These are phyloP conservation scores for Drosophila azteca DNA, from an alignment of 1,140 invertebrate species.

Conservation along the genomic window DNA sequence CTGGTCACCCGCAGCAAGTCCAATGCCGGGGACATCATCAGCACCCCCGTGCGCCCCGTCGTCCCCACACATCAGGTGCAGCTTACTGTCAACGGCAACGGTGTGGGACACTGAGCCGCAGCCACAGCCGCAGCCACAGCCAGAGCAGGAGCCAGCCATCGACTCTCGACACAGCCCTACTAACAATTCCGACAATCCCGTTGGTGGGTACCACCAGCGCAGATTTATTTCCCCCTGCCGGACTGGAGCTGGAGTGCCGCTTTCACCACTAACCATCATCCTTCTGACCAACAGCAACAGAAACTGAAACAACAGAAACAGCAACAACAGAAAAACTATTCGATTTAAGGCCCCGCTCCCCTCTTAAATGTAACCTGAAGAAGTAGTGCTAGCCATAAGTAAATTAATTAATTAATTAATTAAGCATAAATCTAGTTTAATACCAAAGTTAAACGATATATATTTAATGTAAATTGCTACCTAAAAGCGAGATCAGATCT, in stretches of 20 bases:
- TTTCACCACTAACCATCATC: constrained; percentile 20
- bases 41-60: constrained; percentile 83
- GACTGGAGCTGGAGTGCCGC: too few relatives aligned
- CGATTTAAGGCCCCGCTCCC: constrained; percentile 64
- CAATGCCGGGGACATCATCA: constrained; percentile 86
- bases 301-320: constrained; percentile 30
- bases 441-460: constrained; percentile 78
- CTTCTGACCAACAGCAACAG: constrained; percentile 13
- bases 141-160: constrained; percentile 16
- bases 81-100: constrained; percentile 45
- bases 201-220: too few relatives aligned
- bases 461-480: constrained; percentile 44
- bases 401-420: constrained; percentile 69
- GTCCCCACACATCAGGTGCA: constrained; percentile 27
- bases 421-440: constrained; percentile 82
- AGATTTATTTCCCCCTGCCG: too few relatives aligned
- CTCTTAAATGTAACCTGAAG: constrained; percentile 60
- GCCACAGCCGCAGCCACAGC: background rate
- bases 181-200: background rate
- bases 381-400: constrained; percentile 68
- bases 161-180: constrained; percentile 31
- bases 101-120: constrained; percentile 4
- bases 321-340: constrained; percentile 64
- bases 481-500: background rate
- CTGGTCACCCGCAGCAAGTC: constrained; percentile 87